A percentile compares a stretch with the other conserved stretches of the same genome.
phyloP scores from a whole-genome alignment of 2,888 invertebrate species.

The Halictus ligatus region DNA sequence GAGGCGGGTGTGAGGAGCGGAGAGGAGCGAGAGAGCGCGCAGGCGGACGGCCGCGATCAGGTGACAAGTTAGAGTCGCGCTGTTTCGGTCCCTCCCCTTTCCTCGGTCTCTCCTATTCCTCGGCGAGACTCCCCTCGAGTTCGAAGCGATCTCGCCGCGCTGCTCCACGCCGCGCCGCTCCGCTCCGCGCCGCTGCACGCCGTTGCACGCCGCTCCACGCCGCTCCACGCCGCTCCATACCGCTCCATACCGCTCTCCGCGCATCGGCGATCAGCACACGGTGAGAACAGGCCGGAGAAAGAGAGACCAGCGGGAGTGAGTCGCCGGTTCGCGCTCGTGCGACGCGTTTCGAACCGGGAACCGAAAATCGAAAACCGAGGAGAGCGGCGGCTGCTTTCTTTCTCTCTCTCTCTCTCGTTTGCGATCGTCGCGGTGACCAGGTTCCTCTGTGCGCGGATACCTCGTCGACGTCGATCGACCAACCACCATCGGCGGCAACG shows the following conservation, averaged over 20 bases:
- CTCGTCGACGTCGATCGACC: neutral
- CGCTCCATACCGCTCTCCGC: conserved; percentile 2
- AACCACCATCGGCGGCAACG: neutral
- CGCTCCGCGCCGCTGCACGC: neutral
- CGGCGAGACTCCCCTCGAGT: conserved; percentile 20
- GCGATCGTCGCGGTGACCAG: conserved; percentile 6
- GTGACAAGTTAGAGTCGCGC: conserved; percentile 57
- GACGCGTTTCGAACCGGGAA: conserved; percentile 39
- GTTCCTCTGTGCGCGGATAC: neutral
- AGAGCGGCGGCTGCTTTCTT: neutral
- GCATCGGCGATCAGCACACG: conserved; percentile 13
- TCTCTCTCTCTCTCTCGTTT: neutral
- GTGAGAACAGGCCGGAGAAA: conserved; percentile 34
- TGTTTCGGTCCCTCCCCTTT: conserved; percentile 45
- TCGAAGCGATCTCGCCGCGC: conserved; percentile 28
- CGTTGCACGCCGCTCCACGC: neutral
- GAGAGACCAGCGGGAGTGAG: conserved; percentile 53
- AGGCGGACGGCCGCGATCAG: conserved; percentile 60
- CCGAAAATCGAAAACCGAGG: neutral
- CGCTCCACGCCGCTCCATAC: neutral
- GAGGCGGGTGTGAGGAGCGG: neutral
- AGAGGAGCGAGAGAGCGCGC: conserved; percentile 29
- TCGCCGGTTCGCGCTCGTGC: conserved; percentile 62
- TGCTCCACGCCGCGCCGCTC: conserved; percentile 6
- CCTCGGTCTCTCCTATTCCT: conserved; percentile 12